A percentile compares a stretch with the other conserved stretches of the same genome.
Evolutionary conservation across 2,888 invertebrate species (phyloP).

Genomic region (Empis stercorea): DNA sequence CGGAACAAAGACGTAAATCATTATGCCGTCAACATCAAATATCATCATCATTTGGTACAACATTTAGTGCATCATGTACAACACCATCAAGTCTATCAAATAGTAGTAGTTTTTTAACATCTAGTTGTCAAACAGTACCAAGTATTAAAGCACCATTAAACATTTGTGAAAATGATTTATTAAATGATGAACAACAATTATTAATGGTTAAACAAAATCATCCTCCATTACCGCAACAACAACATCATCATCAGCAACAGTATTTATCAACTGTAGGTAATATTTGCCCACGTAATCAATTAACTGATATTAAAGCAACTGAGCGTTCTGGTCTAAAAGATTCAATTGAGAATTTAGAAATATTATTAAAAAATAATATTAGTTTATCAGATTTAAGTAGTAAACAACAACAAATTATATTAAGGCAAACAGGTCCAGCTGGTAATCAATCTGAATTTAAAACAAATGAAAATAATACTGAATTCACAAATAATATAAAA

Average conservation of each 20-base stretch:
- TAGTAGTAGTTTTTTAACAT: conserved; percentile 24
- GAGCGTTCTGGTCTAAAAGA: conserved; percentile 29
- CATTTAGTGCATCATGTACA: conserved; percentile 26
- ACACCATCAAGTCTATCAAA: conserved; percentile 31
- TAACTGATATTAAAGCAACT: conserved; percentile 26
- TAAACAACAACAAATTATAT: conserved; percentile 31
- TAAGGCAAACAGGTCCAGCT: conserved; percentile 23
- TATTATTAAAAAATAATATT: conserved; percentile 34
- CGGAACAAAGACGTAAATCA: conserved; percentile 34
- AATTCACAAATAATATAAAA: not conserved
- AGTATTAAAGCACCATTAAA: conserved; percentile 13
- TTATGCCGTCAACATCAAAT: conserved; percentile 35
- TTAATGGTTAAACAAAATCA: too few species aligned
- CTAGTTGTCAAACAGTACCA: conserved; percentile 20
- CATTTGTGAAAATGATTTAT: not conserved
- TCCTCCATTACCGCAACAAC: not conserved
- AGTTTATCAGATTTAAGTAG: conserved; percentile 34
- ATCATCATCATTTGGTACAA: conserved; percentile 33
- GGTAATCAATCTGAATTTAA: not conserved
- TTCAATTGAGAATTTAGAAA: conserved; percentile 35
- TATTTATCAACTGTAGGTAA: not conserved
- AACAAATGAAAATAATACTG: not conserved
- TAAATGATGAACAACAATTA: too few species aligned
- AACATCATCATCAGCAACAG: not conserved
- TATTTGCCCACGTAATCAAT: conserved; percentile 16